A percentile compares a stretch with the other conserved stretches of the same genome.
Conservation (phyloP, 2,888 invertebrate species). For the Perdita meconis region DNA sequence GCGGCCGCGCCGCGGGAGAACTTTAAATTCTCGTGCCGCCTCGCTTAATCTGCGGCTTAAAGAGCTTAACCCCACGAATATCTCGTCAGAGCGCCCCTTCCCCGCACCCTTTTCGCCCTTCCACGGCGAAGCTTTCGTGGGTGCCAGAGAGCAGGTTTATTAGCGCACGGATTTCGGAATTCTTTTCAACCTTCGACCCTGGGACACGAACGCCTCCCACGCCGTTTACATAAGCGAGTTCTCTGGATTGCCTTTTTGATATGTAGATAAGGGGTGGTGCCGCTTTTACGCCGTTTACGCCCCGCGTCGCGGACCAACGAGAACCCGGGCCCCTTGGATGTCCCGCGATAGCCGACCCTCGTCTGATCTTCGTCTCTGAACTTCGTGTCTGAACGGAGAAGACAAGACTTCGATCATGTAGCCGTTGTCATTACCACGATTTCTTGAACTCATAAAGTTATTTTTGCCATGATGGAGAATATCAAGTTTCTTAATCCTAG, state of each 20-base stretch:
- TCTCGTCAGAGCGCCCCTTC: slow-evolving; percentile 80
- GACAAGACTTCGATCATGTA: slow-evolving; percentile 1
- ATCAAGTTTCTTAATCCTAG: neutral
- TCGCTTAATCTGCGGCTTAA: slow-evolving; percentile 82
- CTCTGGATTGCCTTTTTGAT: slow-evolving; percentile 84
- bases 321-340: slow-evolving; percentile 44
- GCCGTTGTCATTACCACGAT: neutral
- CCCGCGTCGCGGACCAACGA: slow-evolving; percentile 69
- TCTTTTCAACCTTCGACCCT: slow-evolving; percentile 81
- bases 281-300: slow-evolving; percentile 83
- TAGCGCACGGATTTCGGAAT: slow-evolving; percentile 83
- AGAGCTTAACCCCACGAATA: slow-evolving; percentile 82
- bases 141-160: slow-evolving; percentile 81
- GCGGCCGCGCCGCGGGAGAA: slow-evolving; percentile 63
- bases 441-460: neutral
- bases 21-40: slow-evolving; percentile 80
- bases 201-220: slow-evolving; percentile 78
- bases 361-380: slow-evolving; percentile 38
- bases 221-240: slow-evolving; percentile 84
- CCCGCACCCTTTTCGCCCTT: slow-evolving; percentile 19
- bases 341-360: slow-evolving; percentile 52
- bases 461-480: no score
- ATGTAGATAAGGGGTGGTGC: slow-evolving; percentile 83
- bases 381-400: neutral
- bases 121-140: slow-evolving; percentile 58